Conservation (phyloP, 2,888 invertebrate species). For the Molanna angustata region DNA sequence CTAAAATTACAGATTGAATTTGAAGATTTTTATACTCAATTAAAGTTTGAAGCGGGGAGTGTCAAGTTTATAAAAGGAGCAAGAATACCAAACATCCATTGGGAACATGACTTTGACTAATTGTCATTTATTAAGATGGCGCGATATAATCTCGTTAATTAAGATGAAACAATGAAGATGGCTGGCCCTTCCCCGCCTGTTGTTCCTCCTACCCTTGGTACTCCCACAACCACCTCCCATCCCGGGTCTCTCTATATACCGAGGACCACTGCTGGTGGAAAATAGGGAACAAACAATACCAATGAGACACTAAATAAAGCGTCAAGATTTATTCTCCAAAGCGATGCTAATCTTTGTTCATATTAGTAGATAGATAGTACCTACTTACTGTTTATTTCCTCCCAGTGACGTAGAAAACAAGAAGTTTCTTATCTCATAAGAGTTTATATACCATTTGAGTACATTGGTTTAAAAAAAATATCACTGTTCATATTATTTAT, state of each 20-base stretch:
- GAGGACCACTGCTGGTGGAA: background rate
- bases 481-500: too few species aligned
- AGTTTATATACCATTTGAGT: too few species aligned
- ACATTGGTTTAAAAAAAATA: too few species aligned
- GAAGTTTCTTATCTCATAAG: too few species aligned
- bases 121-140: constrained; percentile 33
- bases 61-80: constrained; percentile 15
- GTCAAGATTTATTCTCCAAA: constrained; percentile 32
- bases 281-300: constrained; percentile 23
- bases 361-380: constrained; percentile 33
- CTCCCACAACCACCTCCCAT: constrained; percentile 5
- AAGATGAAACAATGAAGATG: constrained; percentile 34
- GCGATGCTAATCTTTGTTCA: constrained; percentile 33
- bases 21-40: too few species aligned
- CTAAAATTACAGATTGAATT: too few species aligned
- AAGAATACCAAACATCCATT: constrained; percentile 12
- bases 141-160: constrained; percentile 33
- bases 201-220: constrained; percentile 1
- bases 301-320: constrained; percentile 31
- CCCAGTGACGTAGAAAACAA: too few species aligned
- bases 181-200: constrained; percentile 12
- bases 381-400: too few species aligned
- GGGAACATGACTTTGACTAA: constrained; percentile 33
- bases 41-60: too few species aligned
- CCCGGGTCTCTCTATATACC: too few species aligned